Evolutionary conservation across 1,140 invertebrate genomes (phyloP).

Genomic region (Neodiprion lecontei): DNA sequence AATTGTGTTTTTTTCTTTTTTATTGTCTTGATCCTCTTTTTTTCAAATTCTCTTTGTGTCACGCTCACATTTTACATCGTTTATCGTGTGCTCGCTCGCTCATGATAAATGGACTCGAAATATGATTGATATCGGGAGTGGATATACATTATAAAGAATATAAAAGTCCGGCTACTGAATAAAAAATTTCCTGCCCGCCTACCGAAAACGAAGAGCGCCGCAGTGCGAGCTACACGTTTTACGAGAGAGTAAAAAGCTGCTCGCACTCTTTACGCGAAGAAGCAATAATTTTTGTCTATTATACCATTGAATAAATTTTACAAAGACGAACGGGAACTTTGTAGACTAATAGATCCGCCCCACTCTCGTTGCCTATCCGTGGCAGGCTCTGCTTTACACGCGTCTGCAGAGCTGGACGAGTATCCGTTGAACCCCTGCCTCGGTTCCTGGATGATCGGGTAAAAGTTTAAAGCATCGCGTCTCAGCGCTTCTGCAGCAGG

Average conservation of each 20-base stretch:
- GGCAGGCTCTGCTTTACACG: background rate
- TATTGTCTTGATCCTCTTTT: too few species aligned
- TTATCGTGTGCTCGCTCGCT: background rate
- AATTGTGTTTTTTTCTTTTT: background rate
- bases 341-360: background rate
- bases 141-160: background rate
- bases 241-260: background rate
- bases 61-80: too few species aligned
- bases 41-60: too few species aligned
- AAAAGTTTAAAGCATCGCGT: background rate
- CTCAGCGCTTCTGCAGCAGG: background rate
- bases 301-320: background rate
- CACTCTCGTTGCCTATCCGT: too few species aligned
- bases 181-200: background rate
- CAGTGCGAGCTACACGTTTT: background rate
- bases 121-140: background rate
- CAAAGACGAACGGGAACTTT: background rate
- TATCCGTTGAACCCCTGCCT: background rate
- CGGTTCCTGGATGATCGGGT: background rate
- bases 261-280: background rate
- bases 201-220: background rate
- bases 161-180: background rate
- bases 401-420: background rate
- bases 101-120: background rate
- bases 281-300: background rate